A percentile compares a stretch with the other conserved stretches of the same genome.
These are phyloP conservation scores for Morbakka virulenta DNA, from an alignment of 30 jellyfish, hydroid and myxozoan species.

Conservation along the genomic window DNA sequence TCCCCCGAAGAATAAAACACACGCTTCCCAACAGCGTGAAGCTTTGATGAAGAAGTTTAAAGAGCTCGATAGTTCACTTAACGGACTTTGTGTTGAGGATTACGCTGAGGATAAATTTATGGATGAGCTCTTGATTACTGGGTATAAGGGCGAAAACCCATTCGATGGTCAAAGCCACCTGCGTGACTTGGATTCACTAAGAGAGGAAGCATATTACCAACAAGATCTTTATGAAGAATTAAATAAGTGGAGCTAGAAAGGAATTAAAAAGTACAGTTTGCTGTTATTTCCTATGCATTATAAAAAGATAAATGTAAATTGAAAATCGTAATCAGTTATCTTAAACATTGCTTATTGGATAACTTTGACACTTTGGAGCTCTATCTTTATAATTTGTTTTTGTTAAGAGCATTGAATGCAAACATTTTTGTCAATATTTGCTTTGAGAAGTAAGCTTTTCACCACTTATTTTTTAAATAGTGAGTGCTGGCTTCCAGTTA, in stretches of 20 bases:
- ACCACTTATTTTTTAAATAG: no score
- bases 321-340: no score
- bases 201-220: slow-evolving; percentile 54
- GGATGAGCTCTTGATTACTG: slow-evolving; percentile 34
- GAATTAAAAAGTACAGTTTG: no score
- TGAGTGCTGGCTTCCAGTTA: no score
- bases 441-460: no score
- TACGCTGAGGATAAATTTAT: slow-evolving; percentile 64
- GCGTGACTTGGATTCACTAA: slow-evolving; percentile 20
- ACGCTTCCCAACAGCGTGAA: slow-evolving; percentile 10
- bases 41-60: slow-evolving; percentile 80
- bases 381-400: no score
- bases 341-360: no score
- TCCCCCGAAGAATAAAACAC: not conserved
- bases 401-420: no score
- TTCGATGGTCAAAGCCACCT: slow-evolving; percentile 60
- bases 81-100: slow-evolving; percentile 68
- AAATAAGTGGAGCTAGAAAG: slow-evolving; percentile 65
- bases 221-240: slow-evolving; percentile 68
- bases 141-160: slow-evolving; percentile 21
- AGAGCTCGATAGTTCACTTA: slow-evolving; percentile 70
- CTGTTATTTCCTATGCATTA: no score
- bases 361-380: no score
- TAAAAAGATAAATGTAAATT: no score
- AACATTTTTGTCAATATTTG: no score